Evolutionary conservation across 2,113 vertebrate genomes (phyloP), one percentile per base, ranked within the genome.

Genomic region (Cettia cetti): DNA sequence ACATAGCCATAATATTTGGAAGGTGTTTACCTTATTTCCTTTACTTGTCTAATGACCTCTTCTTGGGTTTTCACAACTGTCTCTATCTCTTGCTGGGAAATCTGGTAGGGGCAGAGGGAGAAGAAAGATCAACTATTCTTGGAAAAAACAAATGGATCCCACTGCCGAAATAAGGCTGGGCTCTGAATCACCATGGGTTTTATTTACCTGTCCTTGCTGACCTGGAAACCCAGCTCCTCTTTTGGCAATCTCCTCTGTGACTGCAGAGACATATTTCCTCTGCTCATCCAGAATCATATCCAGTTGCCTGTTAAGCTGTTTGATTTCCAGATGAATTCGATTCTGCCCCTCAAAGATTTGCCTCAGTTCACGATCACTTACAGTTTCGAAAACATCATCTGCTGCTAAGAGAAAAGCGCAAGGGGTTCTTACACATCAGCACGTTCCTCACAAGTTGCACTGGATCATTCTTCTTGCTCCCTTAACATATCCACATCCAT

Each of bases 281-380:
- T 99, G 99, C 85, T 99, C 99, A 40, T 99, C 99, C 77, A 99
- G 98, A 89, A 99, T 99, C 99, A 99, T 99, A 47, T 99, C 98
- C 61, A 99, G 95, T 24, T 99, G 99, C 45, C 98, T 97, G 92
- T 99, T 98, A 40, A 99, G 98, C 95, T 99, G 99, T 86, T 99
- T 99, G 97, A 99, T 99, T 97, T 99, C 99, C 70, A 99, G 97
- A 66, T 99, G 99, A 94, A 99, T 99, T 65, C 98, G 98, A 95
- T 99, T 99, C 97, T 99, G 99, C 47, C 99, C 99, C 96, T 99
- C 99, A 80, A 99, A 99, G 88, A 99, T 98, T 82, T 99, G 99
- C 83, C 99, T 98, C 91, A 99, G 98, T 79, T 99, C 99, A 13
- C 98, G 98, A 79, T 99, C 99, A 19, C 98, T 98, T 35, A 99